Percentiles rank a stretch among this genome's conserved stretches.
phyloP scores from a whole-genome alignment of 2,797 vertebrate species.

The Pipistrellus nathusii region DNA sequence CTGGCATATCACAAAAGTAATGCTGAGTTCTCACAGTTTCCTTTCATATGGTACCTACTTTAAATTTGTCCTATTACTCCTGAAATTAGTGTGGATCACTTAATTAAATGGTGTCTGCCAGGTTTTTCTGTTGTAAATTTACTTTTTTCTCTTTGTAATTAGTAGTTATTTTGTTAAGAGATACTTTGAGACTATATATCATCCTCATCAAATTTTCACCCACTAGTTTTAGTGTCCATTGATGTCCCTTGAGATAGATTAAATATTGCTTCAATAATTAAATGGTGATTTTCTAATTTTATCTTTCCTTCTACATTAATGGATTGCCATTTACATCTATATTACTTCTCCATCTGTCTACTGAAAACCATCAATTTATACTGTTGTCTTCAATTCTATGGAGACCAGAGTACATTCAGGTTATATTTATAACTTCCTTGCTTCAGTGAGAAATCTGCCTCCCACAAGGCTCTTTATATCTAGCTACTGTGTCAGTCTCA shows the following conservation, averaged over 20 bases:
- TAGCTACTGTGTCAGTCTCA: not conserved
- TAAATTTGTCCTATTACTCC: constrained; percentile 54
- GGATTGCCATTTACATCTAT: constrained; percentile 19
- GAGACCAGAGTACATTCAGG: not conserved
- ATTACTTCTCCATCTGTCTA: not conserved
- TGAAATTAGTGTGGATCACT: constrained; percentile 31
- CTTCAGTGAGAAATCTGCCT: not conserved
- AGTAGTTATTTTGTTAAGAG: constrained; percentile 49
- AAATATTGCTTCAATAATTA: constrained; percentile 32
- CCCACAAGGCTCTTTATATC: not conserved
- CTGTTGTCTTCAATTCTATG: not conserved
- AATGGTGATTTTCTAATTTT: constrained; percentile 54
- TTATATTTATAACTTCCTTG: not conserved
- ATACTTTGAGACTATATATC: not conserved
- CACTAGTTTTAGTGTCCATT: not conserved
- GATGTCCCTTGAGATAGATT: constrained; percentile 45
- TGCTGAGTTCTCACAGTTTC: not conserved
- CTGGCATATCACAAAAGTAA: not conserved
- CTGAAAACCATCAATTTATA: not conserved
- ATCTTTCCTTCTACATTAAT: constrained; percentile 43
- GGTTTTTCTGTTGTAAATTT: constrained; percentile 51
- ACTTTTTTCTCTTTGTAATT: constrained; percentile 55
- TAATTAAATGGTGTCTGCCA: constrained; percentile 32
- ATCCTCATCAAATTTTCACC: constrained; percentile 42
- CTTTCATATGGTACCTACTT: not conserved